Conservation (phyloP, 2,888 invertebrate genomes). For the Eurytoma californica region DNA sequence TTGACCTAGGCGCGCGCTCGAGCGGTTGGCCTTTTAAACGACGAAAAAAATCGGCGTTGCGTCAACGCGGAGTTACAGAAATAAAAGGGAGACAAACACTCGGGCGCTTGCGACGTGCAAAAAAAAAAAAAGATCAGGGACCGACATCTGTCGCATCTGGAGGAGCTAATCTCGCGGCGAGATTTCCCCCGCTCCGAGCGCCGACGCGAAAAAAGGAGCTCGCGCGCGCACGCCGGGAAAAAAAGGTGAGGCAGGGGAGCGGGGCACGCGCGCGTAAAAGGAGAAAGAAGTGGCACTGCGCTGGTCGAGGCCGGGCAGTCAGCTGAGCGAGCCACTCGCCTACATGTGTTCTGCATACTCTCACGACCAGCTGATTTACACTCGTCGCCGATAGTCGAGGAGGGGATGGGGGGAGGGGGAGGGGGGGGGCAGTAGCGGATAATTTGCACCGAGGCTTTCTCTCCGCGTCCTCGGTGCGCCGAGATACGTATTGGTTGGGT, state of each 20-base stretch:
- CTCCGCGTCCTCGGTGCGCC: conserved; percentile 20
- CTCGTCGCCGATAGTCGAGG: conserved; percentile 29
- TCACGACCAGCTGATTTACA: conserved; percentile 61
- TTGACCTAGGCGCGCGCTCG: too few species aligned
- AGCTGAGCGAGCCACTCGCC: conserved; percentile 19
- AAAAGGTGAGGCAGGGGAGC: neutral
- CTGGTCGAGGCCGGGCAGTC: conserved; percentile 6
- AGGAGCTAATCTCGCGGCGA: neutral
- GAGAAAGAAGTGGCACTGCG: neutral
- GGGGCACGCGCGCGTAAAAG: neutral
- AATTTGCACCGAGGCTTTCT: conserved; percentile 41
- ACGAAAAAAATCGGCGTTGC: too few species aligned
- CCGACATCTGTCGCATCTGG: neutral
- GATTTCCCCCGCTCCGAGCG: neutral
- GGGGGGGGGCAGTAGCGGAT: conserved; percentile 25
- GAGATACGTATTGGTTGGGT: conserved; percentile 24
- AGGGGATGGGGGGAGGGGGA: neutral
- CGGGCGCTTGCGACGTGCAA: neutral
- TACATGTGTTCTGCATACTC: conserved; percentile 20
- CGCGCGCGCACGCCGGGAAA: neutral
- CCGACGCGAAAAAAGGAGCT: neutral
- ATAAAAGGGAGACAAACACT: neutral
- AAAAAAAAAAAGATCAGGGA: neutral
- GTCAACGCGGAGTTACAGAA: too few species aligned
- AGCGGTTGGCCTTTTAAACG: too few species aligned